These are phyloP conservation scores for Nebria salina DNA, from an alignment of 2,888 invertebrate genomes.

Conservation along the genomic window DNA sequence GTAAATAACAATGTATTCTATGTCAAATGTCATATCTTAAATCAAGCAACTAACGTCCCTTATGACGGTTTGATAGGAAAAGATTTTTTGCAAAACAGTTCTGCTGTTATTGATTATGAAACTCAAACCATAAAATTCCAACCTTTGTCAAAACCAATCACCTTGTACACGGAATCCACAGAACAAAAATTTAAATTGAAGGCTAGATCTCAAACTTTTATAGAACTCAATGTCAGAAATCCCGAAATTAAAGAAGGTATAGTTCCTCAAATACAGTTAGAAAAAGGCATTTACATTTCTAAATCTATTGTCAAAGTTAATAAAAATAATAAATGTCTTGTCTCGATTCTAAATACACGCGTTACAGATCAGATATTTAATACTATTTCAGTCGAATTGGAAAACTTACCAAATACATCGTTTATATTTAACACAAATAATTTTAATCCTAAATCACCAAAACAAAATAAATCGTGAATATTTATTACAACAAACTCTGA, in stretches of 20 bases:
- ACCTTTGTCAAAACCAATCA: conserved; percentile 33
- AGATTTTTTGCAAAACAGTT: conserved; percentile 48
- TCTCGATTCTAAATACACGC: conserved; percentile 48
- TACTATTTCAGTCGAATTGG: conserved; percentile 34
- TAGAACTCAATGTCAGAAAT: conserved; percentile 49
- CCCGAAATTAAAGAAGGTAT: conserved; percentile 48
- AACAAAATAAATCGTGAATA: conserved; percentile 36
- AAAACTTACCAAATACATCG: conserved; percentile 24
- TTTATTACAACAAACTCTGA: conserved; percentile 39
- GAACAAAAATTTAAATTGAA: conserved; percentile 38
- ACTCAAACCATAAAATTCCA: conserved; percentile 40
- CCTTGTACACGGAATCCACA: conserved; percentile 26
- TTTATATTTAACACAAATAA: conserved; percentile 20
- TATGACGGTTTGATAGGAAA: conserved; percentile 51
- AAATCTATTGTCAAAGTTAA: conserved; percentile 46
- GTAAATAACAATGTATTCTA: conserved; percentile 27
- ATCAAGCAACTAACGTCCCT: conserved; percentile 27
- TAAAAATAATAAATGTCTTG: conserved; percentile 46
- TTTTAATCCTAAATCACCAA: neutral
- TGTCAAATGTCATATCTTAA: conserved; percentile 46
- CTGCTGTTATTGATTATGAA: conserved; percentile 46
- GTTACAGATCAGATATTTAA: conserved; percentile 27
- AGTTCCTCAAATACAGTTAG: conserved; percentile 47
- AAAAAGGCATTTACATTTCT: conserved; percentile 47
- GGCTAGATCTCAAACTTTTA: conserved; percentile 49